A percentile compares a stretch with the other conserved stretches of the same genome.
phyloP scores from a whole-genome alignment of 2,888 invertebrate genomes.

The Drosophila meridionalis region DNA sequence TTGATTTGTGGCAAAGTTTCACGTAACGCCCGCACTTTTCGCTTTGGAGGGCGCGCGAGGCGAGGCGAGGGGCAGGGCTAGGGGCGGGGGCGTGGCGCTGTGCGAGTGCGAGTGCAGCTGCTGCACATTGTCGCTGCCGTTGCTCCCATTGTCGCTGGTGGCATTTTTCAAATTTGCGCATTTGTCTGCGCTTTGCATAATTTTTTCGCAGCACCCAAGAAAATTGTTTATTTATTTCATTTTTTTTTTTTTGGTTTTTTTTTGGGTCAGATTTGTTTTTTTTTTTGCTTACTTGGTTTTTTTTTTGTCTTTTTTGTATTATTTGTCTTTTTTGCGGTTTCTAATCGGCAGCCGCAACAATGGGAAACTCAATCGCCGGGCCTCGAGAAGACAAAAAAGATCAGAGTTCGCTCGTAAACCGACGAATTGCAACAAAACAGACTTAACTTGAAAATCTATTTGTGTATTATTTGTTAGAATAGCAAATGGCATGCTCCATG shows the following conservation, averaged over 20 bases:
- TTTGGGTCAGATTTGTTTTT: conserved; percentile 63
- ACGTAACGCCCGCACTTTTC: conserved; percentile 37
- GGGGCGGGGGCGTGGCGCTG: not conserved
- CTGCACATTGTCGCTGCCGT: conserved; percentile 14
- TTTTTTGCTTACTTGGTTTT: conserved; percentile 50
- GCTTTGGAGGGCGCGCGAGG: not conserved
- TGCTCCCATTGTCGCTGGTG: conserved; percentile 52
- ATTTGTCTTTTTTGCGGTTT: conserved; percentile 36
- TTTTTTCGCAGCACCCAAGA: conserved; percentile 51
- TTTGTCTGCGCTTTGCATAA: conserved; percentile 77
- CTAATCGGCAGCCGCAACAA: conserved; percentile 50
- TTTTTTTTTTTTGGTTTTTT: conserved; percentile 32
- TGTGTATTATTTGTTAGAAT: not conserved
- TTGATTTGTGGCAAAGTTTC: conserved; percentile 35
- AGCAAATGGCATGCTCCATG: conserved; percentile 37
- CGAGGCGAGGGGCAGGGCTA: not conserved
- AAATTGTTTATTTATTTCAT: conserved; percentile 64
- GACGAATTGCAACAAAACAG: conserved; percentile 20
- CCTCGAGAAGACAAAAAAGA: conserved; percentile 55
- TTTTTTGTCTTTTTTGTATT: not conserved
- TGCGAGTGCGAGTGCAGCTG: conserved; percentile 49
- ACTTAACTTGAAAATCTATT: conserved; percentile 31
- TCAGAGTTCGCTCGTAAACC: conserved; percentile 63
- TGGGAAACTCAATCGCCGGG: conserved; percentile 35
- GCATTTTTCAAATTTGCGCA: conserved; percentile 78